Percentiles rank a stretch among this genome's conserved stretches.
phyloP scores from a whole-genome alignment of 2,797 vertebrate genomes.

The Sibirionetta formosa region DNA sequence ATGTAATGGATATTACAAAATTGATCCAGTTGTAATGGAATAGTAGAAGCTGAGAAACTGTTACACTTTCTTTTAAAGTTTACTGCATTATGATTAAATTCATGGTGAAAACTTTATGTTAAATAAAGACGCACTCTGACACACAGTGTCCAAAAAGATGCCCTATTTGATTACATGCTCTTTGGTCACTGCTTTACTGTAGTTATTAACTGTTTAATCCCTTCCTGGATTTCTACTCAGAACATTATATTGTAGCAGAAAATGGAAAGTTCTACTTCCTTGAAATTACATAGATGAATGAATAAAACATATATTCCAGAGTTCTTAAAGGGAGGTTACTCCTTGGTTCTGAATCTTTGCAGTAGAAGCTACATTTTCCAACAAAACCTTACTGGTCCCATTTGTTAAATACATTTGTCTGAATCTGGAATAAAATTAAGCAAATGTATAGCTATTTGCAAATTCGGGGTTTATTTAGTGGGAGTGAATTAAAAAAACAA shows the following conservation, averaged over 20 bases:
- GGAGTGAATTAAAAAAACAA: background rate
- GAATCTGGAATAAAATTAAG: constrained; percentile 29
- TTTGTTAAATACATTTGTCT: constrained; percentile 60
- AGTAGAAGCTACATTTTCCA: constrained; percentile 3
- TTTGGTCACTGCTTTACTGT: background rate
- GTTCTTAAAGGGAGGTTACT: background rate
- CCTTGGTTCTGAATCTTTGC: constrained; percentile 10
- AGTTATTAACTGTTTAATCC: background rate
- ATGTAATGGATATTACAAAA: background rate
- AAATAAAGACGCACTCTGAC: background rate
- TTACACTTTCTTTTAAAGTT: background rate
- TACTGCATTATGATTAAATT: background rate
- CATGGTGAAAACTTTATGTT: background rate
- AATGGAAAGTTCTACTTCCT: constrained; percentile 31
- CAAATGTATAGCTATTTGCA: background rate
- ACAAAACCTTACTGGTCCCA: background rate
- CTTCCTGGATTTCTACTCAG: constrained; percentile 24
- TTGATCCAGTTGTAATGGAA: background rate
- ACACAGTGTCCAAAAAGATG: background rate
- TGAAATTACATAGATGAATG: constrained; percentile 27
- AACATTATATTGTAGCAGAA: background rate
- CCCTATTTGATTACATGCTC: background rate
- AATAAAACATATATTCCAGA: constrained; percentile 36
- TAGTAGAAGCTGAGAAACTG: background rate
- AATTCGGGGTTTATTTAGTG: constrained; percentile 6